Base-by-base conservation (phyloP, 2,888 invertebrate genomes). In the Pandemis corylana region DNA sequence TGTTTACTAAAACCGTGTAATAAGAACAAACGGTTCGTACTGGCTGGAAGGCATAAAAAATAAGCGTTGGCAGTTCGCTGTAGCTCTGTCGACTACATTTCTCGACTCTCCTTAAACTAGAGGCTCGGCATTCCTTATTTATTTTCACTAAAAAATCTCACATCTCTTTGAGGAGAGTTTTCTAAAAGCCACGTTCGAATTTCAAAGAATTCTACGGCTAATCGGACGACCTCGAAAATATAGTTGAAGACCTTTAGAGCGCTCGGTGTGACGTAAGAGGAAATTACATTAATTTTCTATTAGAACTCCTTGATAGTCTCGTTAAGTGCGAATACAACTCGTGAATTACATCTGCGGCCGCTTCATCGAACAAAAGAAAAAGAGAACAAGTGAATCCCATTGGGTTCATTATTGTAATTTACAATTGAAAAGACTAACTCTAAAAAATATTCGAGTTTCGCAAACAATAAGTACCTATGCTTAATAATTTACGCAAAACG, bases 91-190 rank as follows among this genome's bases (percentile, higher is more conserved):
- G 71, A 69, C 67, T 73, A 76, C 68, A 63, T 75, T 75, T 76
- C 51, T 75, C 71, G 74, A 59, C 72, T 75, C 62, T 56, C 65
- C 77, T 77, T 76, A 78, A 78, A 78, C 76, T 84, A 86, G 86
- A 88, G 89, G 87, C 85, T 89, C 84, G 84, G 87, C 85, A 84
- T 83, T 82, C 81, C 85, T 83, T 84, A 81, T 85, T 87, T 88
- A 86, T 86, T 82, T 59, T 84, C 80, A 80, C 86, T 87, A 86
- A 85, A 84, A 36, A 90, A 90, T 91, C 89, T 90, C 89, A 89
- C 84, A 83, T 84, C 81, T 77, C 81, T 78, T 77, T 80, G 77
- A 79, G 81, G 80, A 73, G 78, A 77, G 78, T 77, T 80, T 80
- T 82, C 78, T 80, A 80, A 82, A 82, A 84, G 84, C 85, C 87